These are phyloP conservation scores for Polymixis flavicincta DNA, from an alignment of 2,888 invertebrate species.

Conservation along the genomic window DNA sequence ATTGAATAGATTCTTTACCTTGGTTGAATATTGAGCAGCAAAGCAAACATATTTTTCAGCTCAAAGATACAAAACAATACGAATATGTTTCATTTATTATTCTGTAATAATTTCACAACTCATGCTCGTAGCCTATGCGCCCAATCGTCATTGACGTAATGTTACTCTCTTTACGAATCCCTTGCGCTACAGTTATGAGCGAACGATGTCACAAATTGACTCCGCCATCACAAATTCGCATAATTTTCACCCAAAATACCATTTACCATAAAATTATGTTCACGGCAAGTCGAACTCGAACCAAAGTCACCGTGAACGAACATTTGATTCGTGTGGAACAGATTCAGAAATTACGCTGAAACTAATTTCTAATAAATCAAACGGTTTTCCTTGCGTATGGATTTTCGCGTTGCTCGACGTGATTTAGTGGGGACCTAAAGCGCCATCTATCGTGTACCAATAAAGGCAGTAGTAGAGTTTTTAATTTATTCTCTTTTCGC, in stretches of 20 bases:
- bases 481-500: constrained; percentile 66
- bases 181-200: constrained; percentile 21
- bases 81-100: constrained; percentile 2
- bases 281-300: constrained; percentile 38
- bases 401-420: constrained; percentile 70
- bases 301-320: constrained; percentile 52
- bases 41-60: neutral
- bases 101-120: constrained; percentile 12
- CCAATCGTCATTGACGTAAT: constrained; percentile 26
- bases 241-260: constrained; percentile 52
- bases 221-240: constrained; percentile 42
- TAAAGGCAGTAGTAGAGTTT: constrained; percentile 66
- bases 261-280: constrained; percentile 58
- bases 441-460: constrained; percentile 69
- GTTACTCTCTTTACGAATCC: constrained; percentile 33
- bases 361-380: constrained; percentile 76
- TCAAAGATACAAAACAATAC: neutral
- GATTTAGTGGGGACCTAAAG: constrained; percentile 63
- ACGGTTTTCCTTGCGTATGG: constrained; percentile 73
- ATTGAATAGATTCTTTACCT: no score
- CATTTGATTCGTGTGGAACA: constrained; percentile 66
- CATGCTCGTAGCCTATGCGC: constrained; percentile 13
- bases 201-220: constrained; percentile 47
- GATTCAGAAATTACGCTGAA: constrained; percentile 71
- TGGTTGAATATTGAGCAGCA: neutral